Conservation (phyloP, 1,140 invertebrate genomes). For the Bombus huntii region DNA sequence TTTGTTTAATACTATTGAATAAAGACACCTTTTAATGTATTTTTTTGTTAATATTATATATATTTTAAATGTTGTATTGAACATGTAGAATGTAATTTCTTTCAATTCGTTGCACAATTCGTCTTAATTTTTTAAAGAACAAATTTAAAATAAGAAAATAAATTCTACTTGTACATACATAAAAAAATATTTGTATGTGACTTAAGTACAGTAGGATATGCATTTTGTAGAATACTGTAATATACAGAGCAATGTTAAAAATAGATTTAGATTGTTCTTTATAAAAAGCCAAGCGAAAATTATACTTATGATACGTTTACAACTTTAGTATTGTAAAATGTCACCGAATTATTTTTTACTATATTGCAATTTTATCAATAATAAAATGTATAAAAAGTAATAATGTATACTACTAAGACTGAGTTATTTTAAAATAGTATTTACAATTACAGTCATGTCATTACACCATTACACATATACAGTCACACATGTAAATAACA, state of each 20-base stretch:
- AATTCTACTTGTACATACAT: constrained; percentile 26
- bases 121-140: not conserved
- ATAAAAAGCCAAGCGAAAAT: constrained; percentile 31
- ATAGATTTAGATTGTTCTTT: constrained; percentile 36
- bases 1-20: not conserved
- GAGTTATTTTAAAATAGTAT: constrained; percentile 36
- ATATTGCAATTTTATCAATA: constrained; percentile 36
- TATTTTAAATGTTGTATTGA: not conserved
- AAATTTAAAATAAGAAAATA: constrained; percentile 21
- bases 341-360: constrained; percentile 54
- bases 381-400: constrained; percentile 52
- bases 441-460: constrained; percentile 21
- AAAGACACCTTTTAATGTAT: not conserved
- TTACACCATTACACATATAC: constrained; percentile 20
- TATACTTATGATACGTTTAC: constrained; percentile 44
- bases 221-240: constrained; percentile 44
- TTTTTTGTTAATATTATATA: not conserved
- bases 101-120: not conserved
- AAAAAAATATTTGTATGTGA: constrained; percentile 56
- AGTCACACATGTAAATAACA: constrained; percentile 1
- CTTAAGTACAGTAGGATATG: constrained; percentile 48
- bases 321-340: constrained; percentile 51
- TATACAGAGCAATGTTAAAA: constrained; percentile 34
- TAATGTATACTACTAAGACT: constrained; percentile 13
- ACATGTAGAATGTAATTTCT: not conserved